These are phyloP conservation scores for Ailurus styani DNA, from an alignment of 2,113 vertebrate species.

Conservation along the genomic window DNA sequence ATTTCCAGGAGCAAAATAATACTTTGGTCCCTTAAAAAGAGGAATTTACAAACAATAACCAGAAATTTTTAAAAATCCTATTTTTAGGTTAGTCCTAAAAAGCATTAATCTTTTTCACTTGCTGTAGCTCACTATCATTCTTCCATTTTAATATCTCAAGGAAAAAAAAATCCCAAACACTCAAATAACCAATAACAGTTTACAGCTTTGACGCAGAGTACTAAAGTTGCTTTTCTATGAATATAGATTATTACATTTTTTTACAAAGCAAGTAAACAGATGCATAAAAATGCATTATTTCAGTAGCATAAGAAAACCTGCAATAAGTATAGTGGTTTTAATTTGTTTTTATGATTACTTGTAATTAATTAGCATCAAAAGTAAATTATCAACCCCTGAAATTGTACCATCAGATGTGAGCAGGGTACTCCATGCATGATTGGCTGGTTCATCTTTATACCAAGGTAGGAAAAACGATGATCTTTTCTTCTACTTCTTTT, in stretches of 20 bases:
- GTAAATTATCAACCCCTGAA: slow-evolving; percentile 78
- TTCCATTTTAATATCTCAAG: slow-evolving; percentile 57
- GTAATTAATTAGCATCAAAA: slow-evolving; percentile 85
- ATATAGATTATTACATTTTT: slow-evolving; percentile 78
- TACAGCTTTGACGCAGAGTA: slow-evolving; percentile 47
- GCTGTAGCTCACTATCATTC: slow-evolving; percentile 21
- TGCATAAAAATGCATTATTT: slow-evolving; percentile 82
- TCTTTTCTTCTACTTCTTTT: background rate
- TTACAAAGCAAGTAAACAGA: slow-evolving; percentile 79
- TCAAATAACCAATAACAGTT: slow-evolving; percentile 50
- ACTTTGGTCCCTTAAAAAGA: slow-evolving; percentile 10
- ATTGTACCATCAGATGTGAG: slow-evolving; percentile 62
- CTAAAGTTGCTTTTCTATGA: slow-evolving; percentile 76
- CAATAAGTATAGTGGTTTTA: slow-evolving; percentile 78
- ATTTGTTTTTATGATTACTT: slow-evolving; percentile 83
- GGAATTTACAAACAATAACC: slow-evolving; percentile 30
- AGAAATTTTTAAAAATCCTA: background rate
- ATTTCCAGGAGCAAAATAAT: slow-evolving; percentile 43
- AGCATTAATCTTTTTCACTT: slow-evolving; percentile 45
- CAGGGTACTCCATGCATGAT: slow-evolving; percentile 61
- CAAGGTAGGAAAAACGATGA: slow-evolving; percentile 67
- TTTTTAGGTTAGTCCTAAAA: slow-evolving; percentile 25
- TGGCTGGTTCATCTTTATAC: slow-evolving; percentile 64
- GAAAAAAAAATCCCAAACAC: background rate
- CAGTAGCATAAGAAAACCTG: slow-evolving; percentile 74